Evolutionary conservation across 2,113 vertebrate genomes (phyloP).

Genomic region (Cephalopterus ornatus): DNA sequence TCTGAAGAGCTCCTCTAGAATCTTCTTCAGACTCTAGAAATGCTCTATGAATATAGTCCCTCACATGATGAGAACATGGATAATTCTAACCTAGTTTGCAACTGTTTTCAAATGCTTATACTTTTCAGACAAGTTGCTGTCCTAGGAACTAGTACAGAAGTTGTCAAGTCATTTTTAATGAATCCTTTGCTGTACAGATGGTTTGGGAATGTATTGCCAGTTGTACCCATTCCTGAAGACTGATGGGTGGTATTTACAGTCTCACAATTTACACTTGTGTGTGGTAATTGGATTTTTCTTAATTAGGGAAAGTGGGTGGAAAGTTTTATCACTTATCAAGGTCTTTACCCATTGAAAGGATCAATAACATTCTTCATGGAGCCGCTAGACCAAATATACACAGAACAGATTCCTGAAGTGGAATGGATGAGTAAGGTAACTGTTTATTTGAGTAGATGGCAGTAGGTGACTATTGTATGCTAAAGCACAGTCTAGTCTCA

Average conservation of each 20-base stretch:
- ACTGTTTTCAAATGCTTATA: neutral
- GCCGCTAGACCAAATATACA: neutral
- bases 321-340: neutral
- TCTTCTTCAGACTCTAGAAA: neutral
- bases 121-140: neutral
- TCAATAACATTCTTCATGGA: neutral
- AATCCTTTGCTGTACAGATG: constrained; percentile 40
- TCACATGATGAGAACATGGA: accelerated
- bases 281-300: constrained; percentile 49
- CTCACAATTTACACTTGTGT: neutral
- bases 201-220: neutral
- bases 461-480: neutral
- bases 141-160: neutral
- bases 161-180: constrained; percentile 18
- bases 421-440: neutral
- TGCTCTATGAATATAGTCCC: neutral
- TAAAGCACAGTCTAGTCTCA: neutral
- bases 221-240: constrained; percentile 1
- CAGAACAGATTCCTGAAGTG: neutral
- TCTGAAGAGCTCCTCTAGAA: neutral
- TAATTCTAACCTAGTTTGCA: neutral
- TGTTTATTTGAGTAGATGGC: neutral
- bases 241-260: constrained; percentile 51
- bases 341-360: constrained; percentile 29
- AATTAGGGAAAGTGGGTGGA: constrained; percentile 37